These are phyloP conservation scores for Leuciscus idus DNA, from an alignment of 2,113 vertebrate species.

Conservation along the genomic window DNA sequence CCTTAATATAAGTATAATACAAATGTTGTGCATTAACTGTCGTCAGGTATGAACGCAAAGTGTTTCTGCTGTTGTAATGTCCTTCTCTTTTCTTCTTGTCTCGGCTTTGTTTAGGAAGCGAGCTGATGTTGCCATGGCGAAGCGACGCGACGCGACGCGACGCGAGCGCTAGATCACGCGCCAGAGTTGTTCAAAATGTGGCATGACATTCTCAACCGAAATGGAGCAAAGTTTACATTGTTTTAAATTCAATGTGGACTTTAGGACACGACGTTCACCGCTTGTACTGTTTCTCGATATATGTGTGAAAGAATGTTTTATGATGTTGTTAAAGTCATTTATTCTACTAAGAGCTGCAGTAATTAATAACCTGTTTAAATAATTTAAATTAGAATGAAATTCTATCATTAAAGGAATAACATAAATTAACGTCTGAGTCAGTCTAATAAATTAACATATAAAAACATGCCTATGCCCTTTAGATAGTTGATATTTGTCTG, in stretches of 20 bases:
- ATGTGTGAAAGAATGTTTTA: neutral
- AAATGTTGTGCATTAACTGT: neutral
- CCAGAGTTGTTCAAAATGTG: neutral
- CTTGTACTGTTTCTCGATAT: neutral
- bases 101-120: constrained; percentile 57
- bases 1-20: neutral
- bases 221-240: neutral
- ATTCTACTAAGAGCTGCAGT: neutral
- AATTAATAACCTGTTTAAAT: neutral
- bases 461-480: too few relatives aligned
- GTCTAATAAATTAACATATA: too few relatives aligned
- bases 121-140: constrained; percentile 64
- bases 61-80: neutral
- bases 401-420: neutral
- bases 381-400: neutral
- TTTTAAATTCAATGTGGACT: neutral
- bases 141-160: constrained; percentile 21
- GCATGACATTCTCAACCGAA: neutral
- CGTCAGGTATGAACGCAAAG: neutral
- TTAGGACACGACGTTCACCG: neutral
- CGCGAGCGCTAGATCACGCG: neutral
- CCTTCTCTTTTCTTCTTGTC: neutral
- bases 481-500: too few relatives aligned
- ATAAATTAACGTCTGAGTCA: neutral
- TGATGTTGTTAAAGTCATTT: neutral